These are phyloP conservation scores for Diadromus collaris DNA, from an alignment of 2,888 invertebrate genomes.

Conservation along the genomic window DNA sequence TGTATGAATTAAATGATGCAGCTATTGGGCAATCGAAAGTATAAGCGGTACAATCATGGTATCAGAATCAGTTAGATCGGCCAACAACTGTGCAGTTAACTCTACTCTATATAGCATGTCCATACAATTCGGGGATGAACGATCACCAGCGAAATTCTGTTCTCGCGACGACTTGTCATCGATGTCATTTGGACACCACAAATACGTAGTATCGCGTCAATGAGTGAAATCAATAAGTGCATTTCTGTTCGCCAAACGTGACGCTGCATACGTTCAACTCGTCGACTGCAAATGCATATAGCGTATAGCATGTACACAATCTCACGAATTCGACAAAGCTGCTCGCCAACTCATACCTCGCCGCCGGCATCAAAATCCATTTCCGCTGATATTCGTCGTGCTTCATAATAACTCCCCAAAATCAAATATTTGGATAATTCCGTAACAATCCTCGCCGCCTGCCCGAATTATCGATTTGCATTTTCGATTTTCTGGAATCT, in stretches of 20 bases:
- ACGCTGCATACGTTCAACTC: slow-evolving; percentile 33
- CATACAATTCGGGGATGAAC: background rate
- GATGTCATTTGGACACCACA: slow-evolving; percentile 22
- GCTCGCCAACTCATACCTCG: background rate
- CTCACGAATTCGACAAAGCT: slow-evolving; percentile 1
- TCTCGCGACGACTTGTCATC: slow-evolving; percentile 9
- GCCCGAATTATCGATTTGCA: background rate
- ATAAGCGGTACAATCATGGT: background rate
- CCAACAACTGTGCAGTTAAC: background rate
- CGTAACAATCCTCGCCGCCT: slow-evolving; percentile 1
- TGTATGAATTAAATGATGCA: slow-evolving; percentile 7
- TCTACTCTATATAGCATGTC: slow-evolving; percentile 17
- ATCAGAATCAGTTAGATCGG: background rate
- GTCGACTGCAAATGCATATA: background rate
- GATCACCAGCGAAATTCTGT: slow-evolving; percentile 7
- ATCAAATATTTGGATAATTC: slow-evolving; percentile 45
- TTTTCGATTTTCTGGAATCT: slow-evolving; percentile 1
- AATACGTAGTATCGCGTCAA: slow-evolving; percentile 38
- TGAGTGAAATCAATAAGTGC: slow-evolving; percentile 49
- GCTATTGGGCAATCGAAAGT: background rate
- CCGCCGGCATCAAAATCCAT: slow-evolving; percentile 32
- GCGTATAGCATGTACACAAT: background rate
- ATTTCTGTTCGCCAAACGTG: slow-evolving; percentile 50
- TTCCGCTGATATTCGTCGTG: slow-evolving; percentile 38
- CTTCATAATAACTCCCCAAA: slow-evolving; percentile 25